Base-by-base conservation (phyloP, 2,797 vertebrate genomes). In the Falco cherrug region DNA sequence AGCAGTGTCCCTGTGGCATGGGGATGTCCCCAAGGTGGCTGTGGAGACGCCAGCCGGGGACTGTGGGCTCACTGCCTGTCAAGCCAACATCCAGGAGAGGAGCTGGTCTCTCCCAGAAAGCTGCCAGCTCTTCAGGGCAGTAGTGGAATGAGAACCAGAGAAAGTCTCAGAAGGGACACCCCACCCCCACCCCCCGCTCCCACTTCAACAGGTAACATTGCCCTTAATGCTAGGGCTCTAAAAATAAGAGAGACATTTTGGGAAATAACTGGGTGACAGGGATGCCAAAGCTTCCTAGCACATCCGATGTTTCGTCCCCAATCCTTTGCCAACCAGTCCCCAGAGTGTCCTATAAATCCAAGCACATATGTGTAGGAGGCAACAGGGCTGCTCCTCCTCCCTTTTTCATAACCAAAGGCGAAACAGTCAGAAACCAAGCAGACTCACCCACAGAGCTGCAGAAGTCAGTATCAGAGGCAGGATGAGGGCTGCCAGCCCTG, bases 351-450 rank as follows among this genome's bases (percentile, higher is more conserved):
- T 26, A 14, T 24, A 25, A 82, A 87, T 18, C 35, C n/a, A 61
- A 64, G 43, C 60, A 68, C 60, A 7, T 0, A 3, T 10, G 26
- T 31, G n/a, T 64, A 69, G 84, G 56, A 92, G 56, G 26, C 37
- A 78, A 33, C 0, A 0, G 24, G 41, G 56, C 51, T 47, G 47
- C 65, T 87, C 39, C 24, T 61, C 57, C 79, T 76, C 68, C 50
- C 13, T 19, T 28, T 74, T 68, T n/a, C 4, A 11, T 11, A 33
- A 45, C 41, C 10, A 3, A 69, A 43, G 77, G 56, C 63, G 74
- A 94, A 94, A 96, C 83, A 94, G 88, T 74, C 88, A 95, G 88
- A 56, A 67, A 8, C 13, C 48, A 14, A 61, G 48, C 25, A 43
- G 63, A 17, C 31, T 80, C 64, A 21, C 53, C 37, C 22, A 0